Base-by-base conservation (phyloP, 2,113 vertebrate genomes). In the Corapipo altera region DNA sequence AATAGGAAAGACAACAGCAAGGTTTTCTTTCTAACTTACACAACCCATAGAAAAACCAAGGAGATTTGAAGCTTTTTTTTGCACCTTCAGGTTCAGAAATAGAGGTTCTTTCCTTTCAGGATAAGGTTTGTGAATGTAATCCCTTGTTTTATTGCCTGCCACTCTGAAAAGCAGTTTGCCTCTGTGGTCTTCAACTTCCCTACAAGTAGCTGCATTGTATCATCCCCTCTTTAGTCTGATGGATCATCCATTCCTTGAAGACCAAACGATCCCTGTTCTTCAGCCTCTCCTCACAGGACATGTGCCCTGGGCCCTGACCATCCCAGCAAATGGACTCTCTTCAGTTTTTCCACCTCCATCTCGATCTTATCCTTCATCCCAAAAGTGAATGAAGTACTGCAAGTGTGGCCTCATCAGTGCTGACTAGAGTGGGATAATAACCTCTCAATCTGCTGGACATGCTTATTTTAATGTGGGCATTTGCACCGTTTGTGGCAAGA, bases 151-250 rank as follows among this genome's bases (percentile, higher is more conserved):
- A 23, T 35, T 69, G 44, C 30, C 12, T 69, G 28, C 12, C 23
- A 19, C 37, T 67, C 44, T 90, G 41, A 80, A 84, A 88, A 66
- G 0, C 6, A 15, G 6, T 65, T 73, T 92, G 32, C 4, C 15
- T 70, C 22, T 0, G 0, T 57, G 44, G 15, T 54, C 43, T 76
- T 83, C 57, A 75, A 17, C 19, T n/a, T 80, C 22, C 12, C 13
- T 74, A 65, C 5, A 3, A 35, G 22, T 7, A 39, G 27, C 49
- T 86, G 19, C 21, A 41, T 5, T 28, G 49, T 11, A 41, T 66
- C 17, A n/a, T 66, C 6, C 27, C 46, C 61, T 75, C 39, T 74
- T 79, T 4, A 48, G 30, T 61, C 21, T 43, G 39, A 43, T 54
- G 33, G 28, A 62, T 62, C 28, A 66, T 41, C 4, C 21, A 3